These are phyloP conservation scores for Lepidurus arcticus DNA, from an alignment of 1,140 invertebrate genomes.

Conservation along the genomic window DNA sequence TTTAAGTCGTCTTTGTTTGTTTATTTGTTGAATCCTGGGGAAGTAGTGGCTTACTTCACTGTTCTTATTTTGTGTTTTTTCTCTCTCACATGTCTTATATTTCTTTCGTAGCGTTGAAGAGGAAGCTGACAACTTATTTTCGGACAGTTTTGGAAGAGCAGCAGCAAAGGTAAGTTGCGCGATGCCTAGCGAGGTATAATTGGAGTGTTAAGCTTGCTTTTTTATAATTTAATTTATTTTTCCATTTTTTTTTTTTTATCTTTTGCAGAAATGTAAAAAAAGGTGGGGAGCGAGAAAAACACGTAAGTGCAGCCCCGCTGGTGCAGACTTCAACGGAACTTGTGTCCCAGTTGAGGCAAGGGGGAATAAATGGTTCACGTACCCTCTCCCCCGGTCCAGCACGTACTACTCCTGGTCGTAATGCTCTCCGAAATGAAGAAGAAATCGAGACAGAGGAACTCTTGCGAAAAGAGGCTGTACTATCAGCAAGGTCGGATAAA, in stretches of 20 bases:
- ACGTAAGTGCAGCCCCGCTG: background rate
- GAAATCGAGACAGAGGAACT: background rate
- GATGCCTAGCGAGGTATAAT: background rate
- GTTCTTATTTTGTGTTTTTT: background rate
- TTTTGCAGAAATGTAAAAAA: background rate
- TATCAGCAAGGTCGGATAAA: background rate
- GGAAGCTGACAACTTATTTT: background rate
- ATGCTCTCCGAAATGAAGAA: background rate
- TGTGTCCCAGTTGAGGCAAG: background rate
- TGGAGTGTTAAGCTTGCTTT: background rate
- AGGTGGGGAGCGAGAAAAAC: background rate
- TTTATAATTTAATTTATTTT: background rate
- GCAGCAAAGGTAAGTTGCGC: background rate
- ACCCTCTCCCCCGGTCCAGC: background rate
- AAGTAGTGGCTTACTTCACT: background rate
- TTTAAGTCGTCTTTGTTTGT: background rate
- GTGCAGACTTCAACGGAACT: background rate
- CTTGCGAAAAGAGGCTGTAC: background rate
- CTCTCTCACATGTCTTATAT: background rate
- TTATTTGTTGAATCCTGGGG: background rate
- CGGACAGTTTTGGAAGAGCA: background rate
- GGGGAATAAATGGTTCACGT: conserved; percentile 2
- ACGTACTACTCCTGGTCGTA: background rate
- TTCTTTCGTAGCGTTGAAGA: background rate
- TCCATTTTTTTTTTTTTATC: background rate